Evolutionary conservation across 2,113 vertebrate genomes (phyloP), one percentile per base, ranked within the genome.

Genomic region (Furnarius figulus): DNA sequence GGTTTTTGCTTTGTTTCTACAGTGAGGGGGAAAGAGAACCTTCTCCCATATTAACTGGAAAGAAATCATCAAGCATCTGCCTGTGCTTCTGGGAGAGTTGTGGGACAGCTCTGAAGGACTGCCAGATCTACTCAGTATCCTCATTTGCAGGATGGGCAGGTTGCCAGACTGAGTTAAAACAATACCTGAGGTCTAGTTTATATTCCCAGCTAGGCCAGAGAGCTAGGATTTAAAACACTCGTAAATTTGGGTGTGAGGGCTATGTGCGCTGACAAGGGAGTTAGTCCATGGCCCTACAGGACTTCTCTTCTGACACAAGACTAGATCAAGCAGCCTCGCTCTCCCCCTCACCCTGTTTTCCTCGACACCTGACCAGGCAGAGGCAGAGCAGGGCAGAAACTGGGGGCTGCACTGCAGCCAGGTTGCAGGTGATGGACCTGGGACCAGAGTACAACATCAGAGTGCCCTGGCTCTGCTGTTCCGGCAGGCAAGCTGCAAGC

Each of bases 181-280:
- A 92, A 89, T 93, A 95, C 93, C 79, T 90, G 83, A 92, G 80
- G 86, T 93, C 65, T 84, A 89, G 74, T 89, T 95, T 91, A 87
- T 85, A 82, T 55, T 87, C 74, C 70, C 90, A 93, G 63, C 65
- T 81, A 83, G 28, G 66, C 52, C 33, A 95, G 47, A 72, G 81
- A 95, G 61, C 65, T 75, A 31, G 52, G 80, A 90, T 72, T 90
- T 92, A 95, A 93, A 93, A 81, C 65, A 78, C 76, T 90, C 37
- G 1, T 74, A 91, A 97, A 78, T 83, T 72, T 85, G 75, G 49
- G 67, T 76, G 71, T 80, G 67, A 93, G 37, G 37, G 75, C 0
- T 0, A 58, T 1, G 1, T 80, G 65, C 0, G 0, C 2, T 65
- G 68, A 93, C 65, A 97, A 84, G 52, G 33, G 72, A 92, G 89